Conservation (phyloP, 2,113 vertebrate species). For the Diphyllodes magnificus region DNA sequence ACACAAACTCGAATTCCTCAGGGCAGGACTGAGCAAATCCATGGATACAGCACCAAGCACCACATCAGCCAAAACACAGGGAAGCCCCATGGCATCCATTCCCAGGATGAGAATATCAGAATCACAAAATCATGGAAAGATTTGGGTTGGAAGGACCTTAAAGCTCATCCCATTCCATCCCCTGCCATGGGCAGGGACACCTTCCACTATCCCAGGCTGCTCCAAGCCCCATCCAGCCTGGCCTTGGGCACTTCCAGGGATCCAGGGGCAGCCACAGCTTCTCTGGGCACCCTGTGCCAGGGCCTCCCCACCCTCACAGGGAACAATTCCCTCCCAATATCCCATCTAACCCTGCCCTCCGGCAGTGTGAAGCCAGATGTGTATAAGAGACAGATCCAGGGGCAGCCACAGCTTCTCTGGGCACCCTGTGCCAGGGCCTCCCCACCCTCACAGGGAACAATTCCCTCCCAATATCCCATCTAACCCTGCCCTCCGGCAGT, state of each 20-base stretch:
- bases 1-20: not conserved
- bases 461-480: not conserved
- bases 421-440: not conserved
- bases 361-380: not conserved
- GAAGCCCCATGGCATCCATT: not conserved
- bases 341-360: not conserved
- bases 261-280: not conserved
- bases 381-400: too few relatives aligned
- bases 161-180: not conserved
- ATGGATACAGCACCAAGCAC: not conserved
- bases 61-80: not conserved
- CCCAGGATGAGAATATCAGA: not conserved
- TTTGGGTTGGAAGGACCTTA: not conserved
- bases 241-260: not conserved
- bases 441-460: not conserved
- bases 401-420: not conserved
- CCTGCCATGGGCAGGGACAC: not conserved
- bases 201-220: not conserved
- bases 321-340: not conserved
- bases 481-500: rapidly evolving
- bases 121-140: not conserved
- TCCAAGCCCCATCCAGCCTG: not conserved
- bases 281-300: not conserved
- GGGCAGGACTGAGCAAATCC: not conserved
- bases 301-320: not conserved